Base-by-base conservation (phyloP, 2,888 invertebrate genomes). In the Troilus luridus region DNA sequence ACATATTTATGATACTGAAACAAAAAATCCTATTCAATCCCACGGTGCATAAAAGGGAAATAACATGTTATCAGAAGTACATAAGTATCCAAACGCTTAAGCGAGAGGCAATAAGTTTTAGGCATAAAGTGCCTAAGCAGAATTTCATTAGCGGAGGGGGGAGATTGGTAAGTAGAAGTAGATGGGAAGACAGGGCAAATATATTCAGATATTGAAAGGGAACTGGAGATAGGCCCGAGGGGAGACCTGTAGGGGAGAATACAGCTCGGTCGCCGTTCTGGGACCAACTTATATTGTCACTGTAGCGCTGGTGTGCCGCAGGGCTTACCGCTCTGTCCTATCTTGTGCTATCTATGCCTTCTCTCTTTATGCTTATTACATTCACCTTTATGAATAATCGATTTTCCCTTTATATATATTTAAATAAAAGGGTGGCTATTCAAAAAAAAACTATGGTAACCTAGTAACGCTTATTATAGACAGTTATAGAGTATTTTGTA, bases 211-310 rank as follows among this genome's bases (percentile, higher is more conserved):
- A 85, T 85, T 85, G 85, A 21, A 56, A 85, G 41, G 56, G 41
- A 56, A n/a, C 56, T n/a, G 56, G 56, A 58, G 85, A 85, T 77
- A 77, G 72, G 72, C 72, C 72, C 72, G 27, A n/a, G 56, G 56
- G 85, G 85, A 85, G 85, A 85, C 85, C 85, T 85, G 85, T 58
- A 41, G 72, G 27, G 72, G 56, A 10, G 56, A 56, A 58, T 58
- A 85, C 56, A 56, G 54, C 81, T 10, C 54, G 19, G 6, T 19
- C 56, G 2, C 11, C 85, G 21, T 56, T 11, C 56, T 56, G 56
- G 85, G 85, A 85, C 85, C 54, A 85, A 58, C n/a, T 85, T 85
- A 85, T 85, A 85, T 85, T 85, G 85, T 58, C 54, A 85, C 85
- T 12, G 56, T 85, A n/a, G 85, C n/a, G n/a, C 56, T n/a, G 85